Evolutionary conservation across 2,888 invertebrate genomes (phyloP), one percentile per base, ranked within the genome.

Genomic region (Zaprionus lineosus): DNA sequence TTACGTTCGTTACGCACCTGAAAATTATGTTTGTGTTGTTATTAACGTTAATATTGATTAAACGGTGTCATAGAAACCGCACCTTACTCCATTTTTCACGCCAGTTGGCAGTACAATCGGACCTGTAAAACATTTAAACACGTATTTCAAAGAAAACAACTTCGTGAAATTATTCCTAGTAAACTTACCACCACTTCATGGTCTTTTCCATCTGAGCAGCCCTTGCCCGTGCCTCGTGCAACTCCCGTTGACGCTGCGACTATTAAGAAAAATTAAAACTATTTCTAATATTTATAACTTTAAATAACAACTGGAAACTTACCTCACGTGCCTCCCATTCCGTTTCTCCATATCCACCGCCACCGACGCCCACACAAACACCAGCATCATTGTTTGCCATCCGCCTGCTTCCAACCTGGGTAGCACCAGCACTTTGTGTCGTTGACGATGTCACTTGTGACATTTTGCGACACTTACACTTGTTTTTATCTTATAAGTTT

Each of bases 201-300:
- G 98, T 99, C 90, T 98, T 98, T 89, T 99, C 99, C 99, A 99
- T 99, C 90, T 99, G 98, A 0, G 97, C 95, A 9, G 98, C 97
- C 64, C 98, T 91, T 2, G 97, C 97, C 71, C 97, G 92, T 0
- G 98, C 97, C 87, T 98, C 98, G 86, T 98, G 98, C 68, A 99
- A 91, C 88, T 99, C 98, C 39, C 97, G 76, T 48, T 90, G 90
- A 1, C 90, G 82, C 39, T 90, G 90, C 2, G 90, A 89, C 90
- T 90, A 53, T 60, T n/a, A 19, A 15, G n/a, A 1, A 11, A 5
- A 33, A 7, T 36, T 31, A 15, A n/a, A 37, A 19, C 24, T 18
- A 15, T 26, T 26, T 41, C 5, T 0, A 9, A 48, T 33, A 41
- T 62, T 11, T 18, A 21, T 21, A 19, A 31, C 11, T 8, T 4